Conservation (phyloP, 2,113 vertebrate genomes). For the Myiopsitta monachus region DNA sequence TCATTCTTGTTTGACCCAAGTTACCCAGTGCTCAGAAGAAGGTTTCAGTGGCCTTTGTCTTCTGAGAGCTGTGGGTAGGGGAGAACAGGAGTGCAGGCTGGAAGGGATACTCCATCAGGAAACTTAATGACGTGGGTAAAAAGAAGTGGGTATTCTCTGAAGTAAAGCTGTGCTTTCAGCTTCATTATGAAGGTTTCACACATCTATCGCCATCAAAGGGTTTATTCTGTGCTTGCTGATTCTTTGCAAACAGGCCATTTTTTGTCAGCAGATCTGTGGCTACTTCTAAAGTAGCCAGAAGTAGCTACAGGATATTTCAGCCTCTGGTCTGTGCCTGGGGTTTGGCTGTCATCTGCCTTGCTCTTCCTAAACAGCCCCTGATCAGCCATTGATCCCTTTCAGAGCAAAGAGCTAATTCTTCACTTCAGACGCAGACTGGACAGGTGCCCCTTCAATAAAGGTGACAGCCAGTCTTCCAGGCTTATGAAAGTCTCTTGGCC, state of each 20-base stretch:
- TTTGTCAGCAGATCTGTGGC: not conserved
- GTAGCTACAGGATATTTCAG: not conserved
- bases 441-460: not conserved
- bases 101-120: not conserved
- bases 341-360: not conserved
- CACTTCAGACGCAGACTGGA: not conserved
- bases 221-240: not conserved
- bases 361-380: not conserved
- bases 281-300: not conserved
- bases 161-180: not conserved
- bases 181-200: not conserved
- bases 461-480: not conserved
- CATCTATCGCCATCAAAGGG: not conserved
- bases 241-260: not conserved
- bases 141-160: not conserved
- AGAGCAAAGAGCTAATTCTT: not conserved
- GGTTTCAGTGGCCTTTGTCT: not conserved
- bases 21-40: not conserved
- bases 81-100: not conserved
- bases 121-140: not conserved
- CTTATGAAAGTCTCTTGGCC: not conserved
- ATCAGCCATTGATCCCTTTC: not conserved
- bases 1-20: not conserved
- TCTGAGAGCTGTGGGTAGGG: not conserved
- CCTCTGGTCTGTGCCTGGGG: not conserved